phyloP scores from a whole-genome alignment of 2,888 invertebrate genomes.

The Brenthis hecate region DNA sequence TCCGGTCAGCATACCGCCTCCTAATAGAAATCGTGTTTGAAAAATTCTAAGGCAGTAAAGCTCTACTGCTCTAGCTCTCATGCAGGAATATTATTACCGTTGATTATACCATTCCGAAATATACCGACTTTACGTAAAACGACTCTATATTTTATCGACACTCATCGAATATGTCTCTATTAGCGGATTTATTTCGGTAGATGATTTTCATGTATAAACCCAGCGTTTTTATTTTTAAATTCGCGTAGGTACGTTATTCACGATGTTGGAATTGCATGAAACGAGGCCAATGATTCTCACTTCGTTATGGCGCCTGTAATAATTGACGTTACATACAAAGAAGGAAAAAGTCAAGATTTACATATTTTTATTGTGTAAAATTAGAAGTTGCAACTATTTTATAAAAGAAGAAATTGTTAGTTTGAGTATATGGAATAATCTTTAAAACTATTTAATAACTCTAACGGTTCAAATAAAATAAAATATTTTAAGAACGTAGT shows the following conservation, averaged over 20 bases:
- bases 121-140: constrained; percentile 4
- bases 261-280: constrained; percentile 50
- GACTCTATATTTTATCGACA: not conserved
- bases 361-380: not conserved
- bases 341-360: not conserved
- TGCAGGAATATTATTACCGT: not conserved
- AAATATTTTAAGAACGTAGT: too few species aligned
- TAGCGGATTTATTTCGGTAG: constrained; percentile 55
- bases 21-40: constrained; percentile 23
- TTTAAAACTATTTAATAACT: too few species aligned
- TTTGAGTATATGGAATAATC: too few species aligned
- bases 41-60: too few species aligned
- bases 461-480: too few species aligned
- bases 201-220: constrained; percentile 45
- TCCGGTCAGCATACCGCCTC: constrained; percentile 53
- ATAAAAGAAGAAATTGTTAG: too few species aligned
- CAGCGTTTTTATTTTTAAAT: constrained; percentile 61
- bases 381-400: not conserved
- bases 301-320: constrained; percentile 47
- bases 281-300: constrained; percentile 59
- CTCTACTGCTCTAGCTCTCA: too few species aligned
- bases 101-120: not conserved
- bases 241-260: constrained; percentile 49
- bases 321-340: not conserved
- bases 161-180: constrained; percentile 51